Conservation (phyloP, 2,888 invertebrate species). For the Cryptocephalus primarius region DNA sequence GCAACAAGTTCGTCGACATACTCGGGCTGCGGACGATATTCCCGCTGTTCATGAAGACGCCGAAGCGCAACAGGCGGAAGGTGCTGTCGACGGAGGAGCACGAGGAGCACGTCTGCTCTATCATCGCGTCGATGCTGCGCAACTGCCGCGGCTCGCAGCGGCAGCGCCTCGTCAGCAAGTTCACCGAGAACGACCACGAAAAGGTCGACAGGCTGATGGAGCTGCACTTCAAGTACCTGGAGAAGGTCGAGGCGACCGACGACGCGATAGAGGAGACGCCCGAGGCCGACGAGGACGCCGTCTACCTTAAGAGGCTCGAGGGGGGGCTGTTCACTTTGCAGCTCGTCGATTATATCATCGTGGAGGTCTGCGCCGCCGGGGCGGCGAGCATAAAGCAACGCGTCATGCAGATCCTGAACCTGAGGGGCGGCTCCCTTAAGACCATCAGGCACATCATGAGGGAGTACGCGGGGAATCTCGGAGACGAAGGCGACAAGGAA, state of each 20-base stretch:
- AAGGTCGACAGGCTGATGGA: conserved; percentile 95
- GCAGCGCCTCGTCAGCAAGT: conserved; percentile 85
- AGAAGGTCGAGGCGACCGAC: conserved; percentile 80
- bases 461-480: conserved; percentile 93
- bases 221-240: conserved; percentile 92
- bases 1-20: conserved; percentile 67
- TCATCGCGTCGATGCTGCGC: conserved; percentile 84
- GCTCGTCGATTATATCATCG: conserved; percentile 79
- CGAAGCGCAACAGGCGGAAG: conserved; percentile 66
- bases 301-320: conserved; percentile 80
- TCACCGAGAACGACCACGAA: conserved; percentile 95
- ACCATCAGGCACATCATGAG: conserved; percentile 89
- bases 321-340: conserved; percentile 93
- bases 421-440: conserved; percentile 83
- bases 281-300: conserved; percentile 60
- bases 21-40: conserved; percentile 87
- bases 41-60: conserved; percentile 98
- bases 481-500: conserved; percentile 75
- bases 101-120: conserved; percentile 90
- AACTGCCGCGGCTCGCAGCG: conserved; percentile 91
- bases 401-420: conserved; percentile 77
- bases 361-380: conserved; percentile 68
- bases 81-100: conserved; percentile 78
- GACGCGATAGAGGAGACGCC: conserved; percentile 53
- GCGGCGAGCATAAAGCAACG: conserved; percentile 67